Percentiles rank a stretch among this genome's conserved stretches.
Conservation (phyloP, 2,113 vertebrate genomes). For the Neodontobutis hainanensis region DNA sequence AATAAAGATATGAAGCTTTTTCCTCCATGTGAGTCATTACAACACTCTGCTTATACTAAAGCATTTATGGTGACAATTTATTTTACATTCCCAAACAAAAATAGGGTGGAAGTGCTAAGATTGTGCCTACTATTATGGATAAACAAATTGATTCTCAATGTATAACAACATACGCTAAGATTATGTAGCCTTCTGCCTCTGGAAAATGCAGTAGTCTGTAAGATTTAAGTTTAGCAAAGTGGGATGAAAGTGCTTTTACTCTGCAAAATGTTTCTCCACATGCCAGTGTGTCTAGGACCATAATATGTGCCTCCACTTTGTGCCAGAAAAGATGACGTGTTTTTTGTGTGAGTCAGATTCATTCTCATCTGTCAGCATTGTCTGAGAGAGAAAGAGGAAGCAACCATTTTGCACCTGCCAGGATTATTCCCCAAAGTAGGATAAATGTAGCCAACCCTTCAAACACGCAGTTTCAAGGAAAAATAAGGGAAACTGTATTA, state of each 20-base stretch:
- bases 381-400: conserved; percentile 87
- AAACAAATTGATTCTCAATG: no score
- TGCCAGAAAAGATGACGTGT: conserved; percentile 5
- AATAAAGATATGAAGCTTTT: not conserved
- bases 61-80: no score
- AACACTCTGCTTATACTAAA: no score
- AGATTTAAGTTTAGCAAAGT: not conserved
- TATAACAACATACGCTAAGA: no score
- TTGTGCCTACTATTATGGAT: no score
- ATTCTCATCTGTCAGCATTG: conserved; percentile 88
- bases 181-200: conserved; percentile 68
- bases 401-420: conserved; percentile 4
- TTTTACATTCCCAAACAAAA: no score
- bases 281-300: not conserved
- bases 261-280: not conserved
- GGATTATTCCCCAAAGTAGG: conserved; percentile 7
- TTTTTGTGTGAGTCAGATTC: conserved; percentile 80
- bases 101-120: no score
- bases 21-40: no score
- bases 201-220: conserved; percentile 41
- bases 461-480: conserved; percentile 15
- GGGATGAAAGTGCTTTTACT: conserved; percentile 12
- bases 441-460: not conserved
- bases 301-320: not conserved
- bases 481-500: not conserved